A percentile compares a stretch with the other conserved stretches of the same genome.
phyloP scores from a whole-genome alignment of 1,140 invertebrate species.

The Parapsyche elsis region DNA sequence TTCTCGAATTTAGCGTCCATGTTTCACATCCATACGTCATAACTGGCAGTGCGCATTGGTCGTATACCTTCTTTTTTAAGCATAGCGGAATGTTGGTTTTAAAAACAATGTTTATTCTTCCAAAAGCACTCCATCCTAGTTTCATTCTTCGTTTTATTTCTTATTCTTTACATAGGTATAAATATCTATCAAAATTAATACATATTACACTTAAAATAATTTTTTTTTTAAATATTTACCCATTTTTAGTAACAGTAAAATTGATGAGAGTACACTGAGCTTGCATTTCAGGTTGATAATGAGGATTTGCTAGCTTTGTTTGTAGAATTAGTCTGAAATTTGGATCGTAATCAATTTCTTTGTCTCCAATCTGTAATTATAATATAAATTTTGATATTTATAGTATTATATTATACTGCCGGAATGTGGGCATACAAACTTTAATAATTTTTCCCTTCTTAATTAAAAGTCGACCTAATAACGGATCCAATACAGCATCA shows the following conservation, averaged over 20 bases:
- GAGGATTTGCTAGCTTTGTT: conserved; percentile 94
- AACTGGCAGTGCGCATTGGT: too few species aligned
- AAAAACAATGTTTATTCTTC: too few species aligned
- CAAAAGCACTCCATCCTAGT: too few species aligned
- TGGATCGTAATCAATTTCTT: conserved; percentile 89
- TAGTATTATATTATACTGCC: neutral
- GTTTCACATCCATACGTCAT: too few species aligned
- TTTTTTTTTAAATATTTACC: conserved; percentile 58
- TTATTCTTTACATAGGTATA: too few species aligned
- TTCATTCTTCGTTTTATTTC: too few species aligned
- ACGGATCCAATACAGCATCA: conserved; percentile 90
- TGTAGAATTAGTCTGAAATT: conserved; percentile 90
- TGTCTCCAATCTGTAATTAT: conserved; percentile 82
- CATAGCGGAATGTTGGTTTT: too few species aligned
- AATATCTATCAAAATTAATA: neutral
- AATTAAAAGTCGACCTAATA: conserved; percentile 89
- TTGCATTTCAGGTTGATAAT: conserved; percentile 97
- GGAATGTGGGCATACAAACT: conserved; percentile 54
- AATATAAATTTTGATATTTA: conserved; percentile 21
- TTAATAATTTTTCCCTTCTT: conserved; percentile 81
- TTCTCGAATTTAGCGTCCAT: too few species aligned
- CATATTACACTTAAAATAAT: neutral
- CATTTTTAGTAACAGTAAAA: conserved; percentile 93
- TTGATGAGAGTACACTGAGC: conserved; percentile 95
- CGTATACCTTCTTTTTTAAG: too few species aligned